Conservation (phyloP, 1,140 invertebrate species). For the Ephestia elutella region DNA sequence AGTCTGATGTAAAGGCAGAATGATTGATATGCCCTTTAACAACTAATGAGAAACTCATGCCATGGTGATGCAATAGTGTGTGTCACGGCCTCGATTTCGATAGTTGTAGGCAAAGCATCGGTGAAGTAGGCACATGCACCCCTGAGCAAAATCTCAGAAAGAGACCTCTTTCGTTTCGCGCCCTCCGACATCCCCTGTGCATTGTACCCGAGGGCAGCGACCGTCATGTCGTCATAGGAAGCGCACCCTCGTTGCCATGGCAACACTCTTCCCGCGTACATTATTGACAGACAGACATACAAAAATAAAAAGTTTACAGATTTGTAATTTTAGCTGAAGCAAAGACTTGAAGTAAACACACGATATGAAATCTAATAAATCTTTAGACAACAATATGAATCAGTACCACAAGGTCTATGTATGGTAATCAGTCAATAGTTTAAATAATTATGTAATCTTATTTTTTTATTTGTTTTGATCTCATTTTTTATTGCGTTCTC, state of each 20-base stretch:
- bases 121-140: background rate
- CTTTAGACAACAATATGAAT: too few species aligned
- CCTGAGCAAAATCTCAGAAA: constrained; percentile 41
- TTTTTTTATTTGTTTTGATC: too few species aligned
- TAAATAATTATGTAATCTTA: too few species aligned
- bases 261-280: constrained; percentile 59
- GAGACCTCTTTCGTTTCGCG: constrained; percentile 48
- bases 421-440: too few species aligned
- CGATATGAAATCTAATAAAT: too few species aligned
- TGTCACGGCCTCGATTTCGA: background rate
- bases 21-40: too few species aligned
- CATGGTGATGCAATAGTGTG: constrained; percentile 30
- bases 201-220: constrained; percentile 62
- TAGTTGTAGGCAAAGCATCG: background rate
- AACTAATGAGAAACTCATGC: constrained; percentile 14
- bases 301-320: background rate
- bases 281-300: constrained; percentile 62
- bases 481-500: too few species aligned
- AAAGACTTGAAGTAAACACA: too few species aligned
- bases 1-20: too few species aligned
- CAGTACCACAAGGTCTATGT: too few species aligned
- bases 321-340: too few species aligned
- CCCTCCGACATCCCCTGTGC: constrained; percentile 59
- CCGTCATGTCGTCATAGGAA: constrained; percentile 43
- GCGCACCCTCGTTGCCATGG: constrained; percentile 63